A percentile compares a stretch with the other conserved stretches of the same genome.
Conservation (phyloP, 2,113 vertebrate genomes). For the Datnioides undecimradiatus region DNA sequence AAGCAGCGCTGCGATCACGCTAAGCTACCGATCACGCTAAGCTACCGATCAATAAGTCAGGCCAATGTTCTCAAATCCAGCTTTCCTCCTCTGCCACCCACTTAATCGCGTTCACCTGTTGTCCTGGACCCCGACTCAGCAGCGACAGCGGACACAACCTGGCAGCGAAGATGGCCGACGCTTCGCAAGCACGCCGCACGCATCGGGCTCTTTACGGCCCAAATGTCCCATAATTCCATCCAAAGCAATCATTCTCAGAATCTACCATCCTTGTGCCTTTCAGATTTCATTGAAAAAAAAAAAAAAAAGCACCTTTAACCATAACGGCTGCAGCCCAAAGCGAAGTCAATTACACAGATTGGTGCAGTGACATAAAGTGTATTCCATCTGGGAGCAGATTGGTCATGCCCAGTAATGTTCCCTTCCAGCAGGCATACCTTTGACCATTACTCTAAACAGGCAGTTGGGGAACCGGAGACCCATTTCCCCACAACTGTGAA, state of each 20-base stretch:
- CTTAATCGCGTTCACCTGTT: slow-evolving; percentile 66
- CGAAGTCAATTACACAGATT: slow-evolving; percentile 78
- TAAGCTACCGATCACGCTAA: no score
- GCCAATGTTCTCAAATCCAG: slow-evolving; percentile 57
- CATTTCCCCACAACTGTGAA: slow-evolving; percentile 67
- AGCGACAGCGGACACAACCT: neutral
- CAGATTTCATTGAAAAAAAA: slow-evolving; percentile 54
- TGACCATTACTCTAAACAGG: slow-evolving; percentile 78
- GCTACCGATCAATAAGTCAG: slow-evolving; percentile 62
- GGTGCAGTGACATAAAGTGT: slow-evolving; percentile 79
- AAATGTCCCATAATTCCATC: slow-evolving; percentile 61
- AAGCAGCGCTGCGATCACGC: slow-evolving; percentile 42
- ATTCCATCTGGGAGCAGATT: slow-evolving; percentile 82
- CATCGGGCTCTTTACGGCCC: slow-evolving; percentile 40
- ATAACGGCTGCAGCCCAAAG: slow-evolving; percentile 70
- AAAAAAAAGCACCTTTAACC: slow-evolving; percentile 52
- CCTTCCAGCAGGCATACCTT: slow-evolving; percentile 67
- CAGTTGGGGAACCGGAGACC: slow-evolving; percentile 69
- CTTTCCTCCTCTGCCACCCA: slow-evolving; percentile 37
- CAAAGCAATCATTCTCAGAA: slow-evolving; percentile 64
- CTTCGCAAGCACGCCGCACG: slow-evolving; percentile 25
- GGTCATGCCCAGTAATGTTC: slow-evolving; percentile 80
- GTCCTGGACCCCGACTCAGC: slow-evolving; percentile 7
- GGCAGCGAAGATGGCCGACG: slow-evolving; percentile 14
- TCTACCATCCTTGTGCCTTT: slow-evolving; percentile 49